These are phyloP conservation scores for Stigmatopora nigra DNA, from an alignment of 2,113 vertebrate genomes.

Conservation along the genomic window DNA sequence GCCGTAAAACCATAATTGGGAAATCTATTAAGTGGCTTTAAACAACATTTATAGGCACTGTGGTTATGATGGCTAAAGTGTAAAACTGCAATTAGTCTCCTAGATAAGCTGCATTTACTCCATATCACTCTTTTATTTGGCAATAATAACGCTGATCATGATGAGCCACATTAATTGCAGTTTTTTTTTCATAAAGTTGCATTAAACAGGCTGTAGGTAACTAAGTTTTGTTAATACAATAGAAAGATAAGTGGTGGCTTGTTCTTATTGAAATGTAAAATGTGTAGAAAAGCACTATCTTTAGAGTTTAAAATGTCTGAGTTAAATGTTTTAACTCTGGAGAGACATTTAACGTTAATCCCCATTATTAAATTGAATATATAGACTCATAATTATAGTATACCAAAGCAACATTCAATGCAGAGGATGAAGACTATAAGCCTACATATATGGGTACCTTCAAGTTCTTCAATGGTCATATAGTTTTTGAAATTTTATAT, in stretches of 20 bases:
- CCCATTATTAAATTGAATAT: too few species aligned
- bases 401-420: too few species aligned
- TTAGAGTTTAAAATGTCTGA: too few species aligned
- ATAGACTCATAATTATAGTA: too few species aligned
- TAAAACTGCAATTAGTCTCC: slow-evolving; percentile 4
- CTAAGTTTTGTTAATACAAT: background rate
- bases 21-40: slow-evolving; percentile 8
- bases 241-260: background rate
- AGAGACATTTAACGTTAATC: too few species aligned
- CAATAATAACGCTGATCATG: background rate
- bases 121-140: slow-evolving; percentile 24
- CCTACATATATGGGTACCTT: too few species aligned
- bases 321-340: too few species aligned
- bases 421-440: background rate
- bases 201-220: background rate
- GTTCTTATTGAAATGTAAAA: too few species aligned
- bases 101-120: slow-evolving; percentile 16
- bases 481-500: background rate
- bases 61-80: background rate
- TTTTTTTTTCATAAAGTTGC: background rate
- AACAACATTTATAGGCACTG: slow-evolving; percentile 2
- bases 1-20: background rate
- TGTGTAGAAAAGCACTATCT: too few species aligned
- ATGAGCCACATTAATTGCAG: background rate
- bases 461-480: background rate